phyloP scores from a whole-genome alignment of 2,113 vertebrate species.

The Hipposideros armiger region DNA sequence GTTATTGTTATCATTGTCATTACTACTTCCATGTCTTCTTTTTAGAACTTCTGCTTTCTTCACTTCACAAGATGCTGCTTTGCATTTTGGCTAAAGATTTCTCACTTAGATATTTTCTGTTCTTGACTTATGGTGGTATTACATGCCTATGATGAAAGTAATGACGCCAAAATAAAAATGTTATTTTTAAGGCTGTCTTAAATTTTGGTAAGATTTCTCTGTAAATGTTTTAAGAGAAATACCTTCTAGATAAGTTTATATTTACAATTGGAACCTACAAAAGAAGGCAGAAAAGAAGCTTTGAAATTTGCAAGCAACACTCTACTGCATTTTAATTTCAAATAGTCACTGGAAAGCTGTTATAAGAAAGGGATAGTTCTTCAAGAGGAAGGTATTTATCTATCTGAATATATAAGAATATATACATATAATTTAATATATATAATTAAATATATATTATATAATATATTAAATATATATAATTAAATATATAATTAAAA shows the following conservation, averaged over 20 bases:
- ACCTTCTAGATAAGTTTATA: not conserved
- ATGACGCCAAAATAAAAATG: not conserved
- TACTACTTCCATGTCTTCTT: not conserved
- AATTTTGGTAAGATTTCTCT: slow-evolving; percentile 32
- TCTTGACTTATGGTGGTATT: not conserved
- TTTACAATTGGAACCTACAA: not conserved
- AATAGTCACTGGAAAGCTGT: not conserved
- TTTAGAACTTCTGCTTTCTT: not conserved
- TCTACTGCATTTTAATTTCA: slow-evolving; percentile 14
- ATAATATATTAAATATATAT: no score
- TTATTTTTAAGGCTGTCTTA: not conserved
- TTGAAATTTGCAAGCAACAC: not conserved
- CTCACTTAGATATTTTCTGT: not conserved
- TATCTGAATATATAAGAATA: not conserved
- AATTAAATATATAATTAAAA: not conserved
- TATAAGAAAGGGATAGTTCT: not conserved
- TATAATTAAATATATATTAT: no score
- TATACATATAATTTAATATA: no score
- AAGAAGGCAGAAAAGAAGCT: slow-evolving; percentile 15
- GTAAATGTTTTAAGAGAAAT: slow-evolving; percentile 1
- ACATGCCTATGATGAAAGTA: not conserved
- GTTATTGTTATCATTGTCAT: not conserved
- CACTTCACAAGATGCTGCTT: not conserved
- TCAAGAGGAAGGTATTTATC: not conserved
- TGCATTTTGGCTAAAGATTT: slow-evolving; percentile 5